Evolutionary conservation across 1,140 invertebrate species (phyloP).

Genomic region (Caerostris darwini): DNA sequence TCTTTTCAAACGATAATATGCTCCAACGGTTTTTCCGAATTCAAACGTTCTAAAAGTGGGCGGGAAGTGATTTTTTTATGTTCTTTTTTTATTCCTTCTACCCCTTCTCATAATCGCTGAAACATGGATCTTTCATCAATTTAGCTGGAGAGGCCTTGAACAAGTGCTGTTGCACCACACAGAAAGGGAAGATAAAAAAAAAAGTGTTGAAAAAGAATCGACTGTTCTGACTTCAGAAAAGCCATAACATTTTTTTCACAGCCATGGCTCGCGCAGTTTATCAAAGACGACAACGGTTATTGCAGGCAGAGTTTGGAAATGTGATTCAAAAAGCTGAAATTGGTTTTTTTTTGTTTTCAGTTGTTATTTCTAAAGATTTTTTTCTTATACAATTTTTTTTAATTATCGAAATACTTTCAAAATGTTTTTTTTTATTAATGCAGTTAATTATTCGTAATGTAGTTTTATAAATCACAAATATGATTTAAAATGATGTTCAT

Average conservation of each 20-base stretch:
- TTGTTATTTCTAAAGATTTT: no score
- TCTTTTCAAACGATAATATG: background rate
- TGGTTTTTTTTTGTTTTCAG: background rate
- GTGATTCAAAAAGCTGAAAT: background rate
- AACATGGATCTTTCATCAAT: conserved; percentile 51
- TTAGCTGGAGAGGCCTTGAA: background rate
- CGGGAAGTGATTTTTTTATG: background rate
- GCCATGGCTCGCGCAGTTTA: background rate
- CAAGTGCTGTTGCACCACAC: background rate
- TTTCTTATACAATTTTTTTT: background rate
- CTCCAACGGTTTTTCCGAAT: conserved; percentile 38
- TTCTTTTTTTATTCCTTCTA: background rate
- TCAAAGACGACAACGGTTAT: background rate
- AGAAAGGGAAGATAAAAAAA: background rate
- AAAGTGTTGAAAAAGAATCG: background rate
- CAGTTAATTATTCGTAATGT: no score
- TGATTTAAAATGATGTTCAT: no score
- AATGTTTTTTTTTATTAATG: no score
- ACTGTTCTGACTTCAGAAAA: background rate
- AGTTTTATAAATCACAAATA: no score
- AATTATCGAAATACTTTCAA: background rate
- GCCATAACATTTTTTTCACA: background rate
- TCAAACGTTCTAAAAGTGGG: background rate
- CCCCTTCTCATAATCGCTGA: background rate
- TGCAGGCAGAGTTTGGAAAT: background rate